Base-by-base conservation (phyloP, 2,888 invertebrate genomes). In the Sphaeridia pumilis region DNA sequence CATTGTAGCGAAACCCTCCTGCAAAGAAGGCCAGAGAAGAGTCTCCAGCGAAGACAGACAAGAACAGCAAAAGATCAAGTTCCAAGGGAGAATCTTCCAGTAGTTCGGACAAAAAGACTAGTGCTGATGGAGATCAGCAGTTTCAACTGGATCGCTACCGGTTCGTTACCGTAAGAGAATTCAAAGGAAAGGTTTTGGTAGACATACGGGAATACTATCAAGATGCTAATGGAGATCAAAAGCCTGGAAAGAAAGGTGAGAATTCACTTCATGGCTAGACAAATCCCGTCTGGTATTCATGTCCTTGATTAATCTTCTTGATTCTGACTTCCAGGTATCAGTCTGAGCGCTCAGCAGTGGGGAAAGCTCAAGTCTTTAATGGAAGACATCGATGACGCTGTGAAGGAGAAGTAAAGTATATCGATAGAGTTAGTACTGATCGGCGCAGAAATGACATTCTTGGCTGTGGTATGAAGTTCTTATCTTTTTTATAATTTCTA, bases 211-310 rank as follows among this genome's bases (percentile, higher is more conserved):
- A 94, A 68, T 82, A 75, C 69, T 92, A 85, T 68, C 72, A 73
- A 46, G 70, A 70, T 44, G 80, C 81, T 64, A 75, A 79, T 69
- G 90, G 90, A 2, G 81, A 88, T 49, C 64, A 82, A 56, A 76
- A 81, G 66, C 94, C 94, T 1, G 86, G 87, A 1, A 92, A 84
- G 69, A 95, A 94, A 74, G 94, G 94, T 65, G 69, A 24, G n/a
- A n/a, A n/a, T n/a, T n/a, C n/a, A n/a, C n/a, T n/a, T n/a, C 34
- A 44, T 20, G 7, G 5, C 10, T 12, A 22, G 35, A 35, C 4
- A 35, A 35, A 7, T 31, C 31, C 10, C 31, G 14, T 31, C 7
- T n/a, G n/a, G n/a, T n/a, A n/a, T n/a, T n/a, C n/a, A n/a, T n/a
- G n/a, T n/a, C n/a, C n/a, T n/a, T n/a, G n/a, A n/a, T n/a, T n/a